Evolutionary conservation across 2,888 invertebrate species (phyloP).

Genomic region (Cosmorhoe ocellata): DNA sequence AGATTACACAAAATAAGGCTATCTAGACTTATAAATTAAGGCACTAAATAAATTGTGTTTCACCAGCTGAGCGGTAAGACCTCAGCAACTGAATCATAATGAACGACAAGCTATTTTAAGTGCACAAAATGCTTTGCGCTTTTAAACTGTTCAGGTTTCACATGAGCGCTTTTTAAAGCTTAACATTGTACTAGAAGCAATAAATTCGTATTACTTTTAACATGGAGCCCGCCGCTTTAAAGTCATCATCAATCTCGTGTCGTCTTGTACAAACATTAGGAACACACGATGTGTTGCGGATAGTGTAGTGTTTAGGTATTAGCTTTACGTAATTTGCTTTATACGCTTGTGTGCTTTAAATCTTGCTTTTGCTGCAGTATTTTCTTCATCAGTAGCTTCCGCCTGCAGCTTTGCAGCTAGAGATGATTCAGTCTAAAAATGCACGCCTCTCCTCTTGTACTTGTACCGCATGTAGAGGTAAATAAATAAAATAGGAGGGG

Average conservation of each 20-base stretch:
- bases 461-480: too few species aligned
- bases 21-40: too few species aligned
- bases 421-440: too few species aligned
- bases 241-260: constrained; percentile 60
- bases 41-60: too few species aligned
- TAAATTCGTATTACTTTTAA: constrained; percentile 49
- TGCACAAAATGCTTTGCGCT: constrained; percentile 10
- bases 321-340: background rate
- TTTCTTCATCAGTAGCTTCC: too few species aligned
- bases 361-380: too few species aligned
- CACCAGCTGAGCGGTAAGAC: too few species aligned
- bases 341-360: background rate
- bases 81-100: background rate
- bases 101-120: constrained; percentile 9
- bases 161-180: constrained; percentile 26
- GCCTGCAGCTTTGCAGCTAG: too few species aligned
- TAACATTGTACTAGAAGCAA: constrained; percentile 29
- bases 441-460: too few species aligned
- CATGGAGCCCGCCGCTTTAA: constrained; percentile 35
- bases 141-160: constrained; percentile 7
- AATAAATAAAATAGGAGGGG: too few species aligned
- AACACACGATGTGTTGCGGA: constrained; percentile 1
- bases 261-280: constrained; percentile 34
- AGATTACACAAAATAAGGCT: too few species aligned
- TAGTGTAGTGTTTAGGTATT: constrained; percentile 1